A percentile compares a stretch with the other conserved stretches of the same genome.
These are phyloP conservation scores for Hemibagrus guttatus DNA, from an alignment of 2,797 vertebrate species.

Conservation along the genomic window DNA sequence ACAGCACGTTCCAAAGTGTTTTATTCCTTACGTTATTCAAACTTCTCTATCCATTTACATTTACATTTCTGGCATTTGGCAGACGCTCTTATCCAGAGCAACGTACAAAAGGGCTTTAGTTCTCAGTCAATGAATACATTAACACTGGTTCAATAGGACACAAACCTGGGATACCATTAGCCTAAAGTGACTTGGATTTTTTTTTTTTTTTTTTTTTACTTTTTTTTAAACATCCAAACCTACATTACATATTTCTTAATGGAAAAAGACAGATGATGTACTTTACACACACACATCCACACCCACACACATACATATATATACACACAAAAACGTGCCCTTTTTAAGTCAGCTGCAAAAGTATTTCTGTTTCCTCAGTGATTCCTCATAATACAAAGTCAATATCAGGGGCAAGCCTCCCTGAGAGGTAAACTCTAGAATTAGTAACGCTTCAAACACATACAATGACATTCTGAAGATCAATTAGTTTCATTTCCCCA, in stretches of 20 bases:
- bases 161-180: too few species aligned
- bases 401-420: background rate
- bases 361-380: background rate
- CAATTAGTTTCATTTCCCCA: background rate
- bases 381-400: background rate
- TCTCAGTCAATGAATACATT: too few species aligned
- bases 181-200: too few species aligned
- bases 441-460: background rate
- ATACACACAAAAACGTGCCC: background rate
- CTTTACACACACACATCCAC: background rate
- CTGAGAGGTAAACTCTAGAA: background rate
- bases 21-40: background rate
- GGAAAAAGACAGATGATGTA: constrained; percentile 10
- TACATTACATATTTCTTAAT: background rate
- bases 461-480: background rate
- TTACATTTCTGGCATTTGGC: too few species aligned
- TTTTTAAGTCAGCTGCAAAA: constrained; percentile 5
- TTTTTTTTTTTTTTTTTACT: too few species aligned
- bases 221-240: background rate
- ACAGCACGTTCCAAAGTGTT: background rate
- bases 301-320: background rate
- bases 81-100: too few species aligned
- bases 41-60: background rate
- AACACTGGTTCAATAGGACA: too few species aligned
- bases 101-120: too few species aligned